Base-by-base conservation (phyloP, 2,888 invertebrate genomes). In the Lasioglossum malachurum region DNA sequence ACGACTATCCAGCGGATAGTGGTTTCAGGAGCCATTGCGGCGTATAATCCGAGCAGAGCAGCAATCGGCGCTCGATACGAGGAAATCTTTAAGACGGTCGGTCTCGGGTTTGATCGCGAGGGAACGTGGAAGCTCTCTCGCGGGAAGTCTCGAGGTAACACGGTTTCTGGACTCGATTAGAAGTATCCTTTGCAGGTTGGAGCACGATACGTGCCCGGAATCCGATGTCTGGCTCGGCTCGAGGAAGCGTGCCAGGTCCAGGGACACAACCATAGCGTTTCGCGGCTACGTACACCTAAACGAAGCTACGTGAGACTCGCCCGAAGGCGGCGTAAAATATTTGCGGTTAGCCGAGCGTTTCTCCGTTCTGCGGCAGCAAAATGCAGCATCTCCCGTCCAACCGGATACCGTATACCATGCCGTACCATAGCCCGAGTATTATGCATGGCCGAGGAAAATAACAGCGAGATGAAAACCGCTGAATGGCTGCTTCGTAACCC, bases 281-380 rank as follows among this genome's bases (percentile, higher is more conserved):
- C 79, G 84, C 75, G 53, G 78, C 57, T 75, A 69, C 71, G 83
- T 83, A 53, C 78, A 64, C 80, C 74, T 80, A 85, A 90, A 87
- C 87, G 85, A 88, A 83, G 79, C 79, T 81, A 80, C 89, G 82
- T 60, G 88, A 73, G 83, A 84, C 86, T 77, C 74, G 78, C 80
- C 78, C 87, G 78, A 89, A 91, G 85, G 89, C 87, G 87, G 82
- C 82, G 89, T 91, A 88, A 91, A 91, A 91, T 91, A 91, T 91
- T 91, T 91, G 90, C 87, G 88, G 87, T 88, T 83, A 78, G 71
- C 84, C 87, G 78, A 82, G 75, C 80, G 67, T 87, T 83, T 77
- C 83, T 69, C 80, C 71, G 80, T 84, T 88, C 83, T 80, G 88
- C 88, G 82, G 83, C 80, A 87, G 81, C 80, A 85, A 84, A 91